phyloP scores from a whole-genome alignment of 2,113 vertebrate genomes.

The Anguilla rostrata region DNA sequence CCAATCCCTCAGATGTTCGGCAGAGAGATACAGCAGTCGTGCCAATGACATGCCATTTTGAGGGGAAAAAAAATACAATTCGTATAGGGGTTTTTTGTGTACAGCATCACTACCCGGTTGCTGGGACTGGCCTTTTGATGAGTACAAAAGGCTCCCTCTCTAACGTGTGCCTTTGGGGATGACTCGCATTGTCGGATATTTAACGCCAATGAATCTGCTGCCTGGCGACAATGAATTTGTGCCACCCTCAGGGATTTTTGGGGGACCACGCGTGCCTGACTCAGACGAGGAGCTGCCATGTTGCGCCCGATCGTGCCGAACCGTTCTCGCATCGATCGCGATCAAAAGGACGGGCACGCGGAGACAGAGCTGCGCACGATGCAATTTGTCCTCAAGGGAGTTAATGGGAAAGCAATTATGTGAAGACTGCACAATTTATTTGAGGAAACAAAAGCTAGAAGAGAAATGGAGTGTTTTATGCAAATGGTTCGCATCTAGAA shows the following conservation, averaged over 20 bases:
- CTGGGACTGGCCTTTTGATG: not conserved
- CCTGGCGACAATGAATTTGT: conserved; percentile 17
- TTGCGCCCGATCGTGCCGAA: conserved; percentile 27
- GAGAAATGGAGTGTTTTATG: not conserved
- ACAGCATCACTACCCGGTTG: not conserved
- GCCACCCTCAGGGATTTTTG: conserved; percentile 10
- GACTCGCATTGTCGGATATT: conserved; percentile 19
- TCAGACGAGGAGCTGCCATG: conserved; percentile 25
- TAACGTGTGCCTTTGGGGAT: not conserved
- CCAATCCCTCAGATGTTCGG: not conserved
- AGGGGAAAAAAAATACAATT: not conserved
- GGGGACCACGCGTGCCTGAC: conserved; percentile 11
- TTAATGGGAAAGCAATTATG: conserved; percentile 29
- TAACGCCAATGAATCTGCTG: conserved; percentile 35
- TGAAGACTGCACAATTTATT: conserved; percentile 11
- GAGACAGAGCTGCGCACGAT: not conserved
- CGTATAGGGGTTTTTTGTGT: not conserved
- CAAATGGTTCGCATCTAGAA: not conserved
- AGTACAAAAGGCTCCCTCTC: not conserved
- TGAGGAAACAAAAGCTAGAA: conserved; percentile 1
- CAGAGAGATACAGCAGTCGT: not conserved
- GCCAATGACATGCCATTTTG: conserved; percentile 14
- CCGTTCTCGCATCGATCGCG: conserved; percentile 3
- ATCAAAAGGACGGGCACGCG: conserved; percentile 8
- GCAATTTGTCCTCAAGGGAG: conserved; percentile 3